These are phyloP conservation scores for Craseonycteris thonglongyai DNA, from an alignment of 2,113 vertebrate species.

Conservation along the genomic window DNA sequence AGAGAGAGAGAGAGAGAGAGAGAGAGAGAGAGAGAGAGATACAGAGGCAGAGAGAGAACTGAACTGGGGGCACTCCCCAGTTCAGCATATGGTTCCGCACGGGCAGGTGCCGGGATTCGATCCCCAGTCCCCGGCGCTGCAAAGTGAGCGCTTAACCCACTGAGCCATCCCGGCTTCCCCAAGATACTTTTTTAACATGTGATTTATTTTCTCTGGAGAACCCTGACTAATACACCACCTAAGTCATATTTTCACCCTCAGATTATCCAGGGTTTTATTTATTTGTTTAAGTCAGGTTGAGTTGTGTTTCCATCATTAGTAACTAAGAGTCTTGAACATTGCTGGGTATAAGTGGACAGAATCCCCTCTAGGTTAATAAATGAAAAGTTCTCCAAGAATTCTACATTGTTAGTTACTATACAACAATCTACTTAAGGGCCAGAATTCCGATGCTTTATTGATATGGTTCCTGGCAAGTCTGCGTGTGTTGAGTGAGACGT, in stretches of 20 bases:
- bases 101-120: no score
- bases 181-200: no score
- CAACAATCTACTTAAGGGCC: neutral
- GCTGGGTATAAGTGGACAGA: neutral
- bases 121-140: no score
- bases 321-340: neutral
- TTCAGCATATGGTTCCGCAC: no score
- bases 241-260: neutral
- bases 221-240: neutral
- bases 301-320: neutral
- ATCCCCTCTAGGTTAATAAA: neutral
- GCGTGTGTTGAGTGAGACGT: no score
- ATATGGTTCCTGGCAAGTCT: no score
- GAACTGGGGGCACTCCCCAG: no score
- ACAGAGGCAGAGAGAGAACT: no score
- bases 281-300: neutral
- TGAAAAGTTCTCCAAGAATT: neutral
- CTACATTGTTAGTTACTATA: neutral
- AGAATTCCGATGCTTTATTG: neutral
- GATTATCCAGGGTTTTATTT: neutral
- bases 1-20: no score
- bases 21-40: no score
- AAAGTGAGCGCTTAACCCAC: no score
- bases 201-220: neutral
- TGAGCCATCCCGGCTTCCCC: no score